phyloP scores from a whole-genome alignment of 2,113 vertebrate species.

The Cyanoliseus patagonus region DNA sequence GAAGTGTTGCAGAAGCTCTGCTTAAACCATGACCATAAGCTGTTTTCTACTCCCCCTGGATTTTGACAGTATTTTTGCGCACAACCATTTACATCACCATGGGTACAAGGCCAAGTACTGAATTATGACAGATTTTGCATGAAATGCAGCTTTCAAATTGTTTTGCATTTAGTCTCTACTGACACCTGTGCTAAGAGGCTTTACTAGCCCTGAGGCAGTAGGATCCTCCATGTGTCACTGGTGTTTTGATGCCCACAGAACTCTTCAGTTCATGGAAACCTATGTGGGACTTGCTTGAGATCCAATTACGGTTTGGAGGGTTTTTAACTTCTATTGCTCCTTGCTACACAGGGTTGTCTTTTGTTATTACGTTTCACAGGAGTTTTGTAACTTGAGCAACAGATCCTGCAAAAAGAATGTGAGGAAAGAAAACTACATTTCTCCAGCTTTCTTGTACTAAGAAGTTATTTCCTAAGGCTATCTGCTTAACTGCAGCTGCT shows the following conservation, averaged over 20 bases:
- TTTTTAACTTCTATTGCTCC: background rate
- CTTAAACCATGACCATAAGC: background rate
- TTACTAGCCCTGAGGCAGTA: background rate
- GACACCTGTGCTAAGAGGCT: background rate
- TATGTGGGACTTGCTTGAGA: background rate
- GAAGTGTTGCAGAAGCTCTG: background rate
- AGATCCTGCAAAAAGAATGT: background rate
- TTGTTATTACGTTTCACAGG: background rate
- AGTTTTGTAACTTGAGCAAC: background rate
- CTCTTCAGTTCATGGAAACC: background rate
- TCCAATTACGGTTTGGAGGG: rapidly evolving
- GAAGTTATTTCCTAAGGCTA: constrained; percentile 35
- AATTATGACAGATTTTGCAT: background rate
- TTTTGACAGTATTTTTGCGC: background rate
- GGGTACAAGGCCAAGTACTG: background rate
- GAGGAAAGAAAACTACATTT: constrained; percentile 8
- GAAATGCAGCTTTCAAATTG: background rate
- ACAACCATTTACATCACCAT: background rate
- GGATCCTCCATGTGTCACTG: background rate
- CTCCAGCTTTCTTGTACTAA: background rate
- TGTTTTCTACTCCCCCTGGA: background rate
- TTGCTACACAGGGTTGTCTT: background rate
- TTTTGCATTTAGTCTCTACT: background rate
- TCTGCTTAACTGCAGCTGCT: constrained; percentile 24
- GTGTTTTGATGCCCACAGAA: background rate